Evolutionary conservation across 2,797 vertebrate genomes (phyloP), one percentile per base, ranked within the genome.

Genomic region (Australoheros facetus): DNA sequence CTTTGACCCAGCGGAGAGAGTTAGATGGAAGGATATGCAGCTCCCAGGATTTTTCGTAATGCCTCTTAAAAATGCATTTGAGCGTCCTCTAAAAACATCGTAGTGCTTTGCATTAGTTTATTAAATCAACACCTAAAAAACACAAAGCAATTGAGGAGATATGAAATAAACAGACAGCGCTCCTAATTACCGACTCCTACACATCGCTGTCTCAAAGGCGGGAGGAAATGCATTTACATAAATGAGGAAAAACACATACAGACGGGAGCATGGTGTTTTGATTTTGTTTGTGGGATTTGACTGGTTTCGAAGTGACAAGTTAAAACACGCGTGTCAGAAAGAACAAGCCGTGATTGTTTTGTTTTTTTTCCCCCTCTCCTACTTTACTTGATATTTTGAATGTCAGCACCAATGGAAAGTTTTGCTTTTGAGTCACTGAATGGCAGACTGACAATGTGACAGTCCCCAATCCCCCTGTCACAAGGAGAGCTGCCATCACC

Each of bases 401-500:
- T 77, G 76, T 81, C 82, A 60, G 79, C 73, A 39, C 69, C 39
- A 66, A 30, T 78, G 71, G 42, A 84, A 82, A 78, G 84, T 85
- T 89, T 88, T 55, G 58, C 56, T 74, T 89, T 85, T 77, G 79
- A 90, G 80, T 79, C 23, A 19, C 57, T 86, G 86, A 88, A 88
- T 80, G 78, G 57, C 56, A 87, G 59, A 73, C 85, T 88, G 92
- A 88, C 92, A 89, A 66, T 55, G 72, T 85, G 86, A 88, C 89
- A 89, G 84, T 75, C 73, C 58, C 87, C 86, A 72, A 78, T 87
- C 82, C 80, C 59, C 72, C 79, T 77, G 89, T 88, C 89, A 73
- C 79, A 54, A 23, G 64, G 54, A 74, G 83, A 84, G 87, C 64
- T 23, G 53, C 85, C 80, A 57, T 89, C 90, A 79, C 75, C 76